Evolutionary conservation across 2,113 vertebrate species (phyloP), one percentile per base, ranked within the genome.

Genomic region (Bombycilla garrulus): DNA sequence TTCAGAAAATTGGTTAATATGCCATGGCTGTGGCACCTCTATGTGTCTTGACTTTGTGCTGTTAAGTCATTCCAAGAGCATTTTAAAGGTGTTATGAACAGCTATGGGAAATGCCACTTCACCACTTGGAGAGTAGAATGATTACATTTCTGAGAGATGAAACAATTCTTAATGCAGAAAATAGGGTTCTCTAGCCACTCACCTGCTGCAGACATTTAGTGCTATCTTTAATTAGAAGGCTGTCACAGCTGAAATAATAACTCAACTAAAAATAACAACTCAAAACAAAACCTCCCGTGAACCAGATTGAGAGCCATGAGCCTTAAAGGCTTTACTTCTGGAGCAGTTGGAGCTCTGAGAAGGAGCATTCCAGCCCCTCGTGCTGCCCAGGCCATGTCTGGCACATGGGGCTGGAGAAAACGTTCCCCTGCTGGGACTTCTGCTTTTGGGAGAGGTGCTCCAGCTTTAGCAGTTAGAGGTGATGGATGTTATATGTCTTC

Each of bases 191-290:
- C 31, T 23, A 53, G 72, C 51, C 66, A 78, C 57, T 67, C 53
- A 10, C 66, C 42, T 33, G 36, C 25, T 65, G 35, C 29, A 85
- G 48, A 48, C 70, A 31, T 66, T 82, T 47, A 29, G 42, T 20
- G 33, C 56, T 83, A 2, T 29, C 87, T 91, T 96, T 79, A 78
- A 76, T 82, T 84, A 89, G 51, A 82, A 93, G 36, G 14, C 73
- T 78, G 72, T 83, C 80, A 56, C 48, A 72, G 66, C 57, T 47
- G 50, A 80, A 58, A 48, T 82, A 42, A 42, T 16, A 42, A 42
- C 42, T 42, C 42, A 42, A 42, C 42, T 42, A 83, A 93, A 92
- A 96, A 96, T 74, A 87, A 76, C 78, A 71, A 14, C 45, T 88
- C 26, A 24, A 35, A 92, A 21, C 56, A 81, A 81, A 93, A 42